Conservation (phyloP, 2,888 invertebrate species). For the Creontiades dilutus region DNA sequence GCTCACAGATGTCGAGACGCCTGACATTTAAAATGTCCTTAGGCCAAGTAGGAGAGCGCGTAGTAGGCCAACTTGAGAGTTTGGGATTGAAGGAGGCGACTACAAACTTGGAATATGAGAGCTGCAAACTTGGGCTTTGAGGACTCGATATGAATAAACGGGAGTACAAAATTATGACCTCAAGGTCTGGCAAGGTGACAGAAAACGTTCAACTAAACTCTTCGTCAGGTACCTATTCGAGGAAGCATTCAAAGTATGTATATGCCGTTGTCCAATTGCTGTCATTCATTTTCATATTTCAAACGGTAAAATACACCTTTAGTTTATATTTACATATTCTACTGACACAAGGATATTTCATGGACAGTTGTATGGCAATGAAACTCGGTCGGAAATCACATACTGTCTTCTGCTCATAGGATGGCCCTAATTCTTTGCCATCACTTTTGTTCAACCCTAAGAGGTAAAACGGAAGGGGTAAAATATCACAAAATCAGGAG, state of each 20-base stretch:
- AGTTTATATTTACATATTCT: no score
- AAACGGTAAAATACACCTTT: no score
- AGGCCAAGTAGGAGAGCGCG: conserved; percentile 11
- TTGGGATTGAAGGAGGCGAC: neutral
- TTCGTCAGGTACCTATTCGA: neutral
- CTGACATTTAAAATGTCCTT: conserved; percentile 48
- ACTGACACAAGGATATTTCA: no score
- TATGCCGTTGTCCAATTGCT: no score
- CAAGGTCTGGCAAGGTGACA: neutral
- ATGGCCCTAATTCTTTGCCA: no score
- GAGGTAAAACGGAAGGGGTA: no score
- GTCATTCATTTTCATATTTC: no score
- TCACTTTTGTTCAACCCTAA: no score
- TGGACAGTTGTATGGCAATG: no score
- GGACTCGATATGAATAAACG: neutral
- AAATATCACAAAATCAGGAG: no score
- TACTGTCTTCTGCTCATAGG: no score
- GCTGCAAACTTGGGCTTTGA: neutral
- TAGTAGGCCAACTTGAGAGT: conserved; percentile 8
- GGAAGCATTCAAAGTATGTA: neutral
- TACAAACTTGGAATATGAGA: neutral
- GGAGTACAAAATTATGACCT: neutral
- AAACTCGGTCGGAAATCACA: no score
- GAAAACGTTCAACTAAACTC: neutral
- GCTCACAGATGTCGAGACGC: conserved; percentile 1